phyloP scores from a whole-genome alignment of 2,888 invertebrate genomes.

The Hololepta plana region DNA sequence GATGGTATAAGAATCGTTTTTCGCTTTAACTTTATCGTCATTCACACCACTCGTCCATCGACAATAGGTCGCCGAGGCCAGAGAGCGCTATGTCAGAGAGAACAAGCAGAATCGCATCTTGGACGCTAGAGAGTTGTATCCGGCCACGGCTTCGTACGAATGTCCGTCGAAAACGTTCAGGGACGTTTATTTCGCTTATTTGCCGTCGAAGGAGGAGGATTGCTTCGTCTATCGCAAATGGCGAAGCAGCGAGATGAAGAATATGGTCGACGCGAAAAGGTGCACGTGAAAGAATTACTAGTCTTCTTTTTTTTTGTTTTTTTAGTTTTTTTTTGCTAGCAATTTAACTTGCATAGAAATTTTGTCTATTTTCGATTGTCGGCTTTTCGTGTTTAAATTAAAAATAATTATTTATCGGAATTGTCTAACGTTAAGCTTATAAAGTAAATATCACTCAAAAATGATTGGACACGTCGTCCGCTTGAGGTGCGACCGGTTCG shows the following conservation, averaged over 20 bases:
- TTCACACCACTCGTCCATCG: no score
- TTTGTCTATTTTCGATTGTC: no score
- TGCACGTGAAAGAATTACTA: constrained; percentile 1
- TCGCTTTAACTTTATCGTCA: no score
- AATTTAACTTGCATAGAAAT: no score
- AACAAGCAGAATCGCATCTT: constrained; percentile 16
- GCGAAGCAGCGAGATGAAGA: constrained; percentile 11
- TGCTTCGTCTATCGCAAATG: constrained; percentile 12
- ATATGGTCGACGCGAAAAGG: background rate
- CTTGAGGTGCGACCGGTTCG: no score
- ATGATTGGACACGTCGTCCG: no score
- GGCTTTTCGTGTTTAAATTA: no score
- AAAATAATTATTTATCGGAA: no score
- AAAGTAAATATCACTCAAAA: no score
- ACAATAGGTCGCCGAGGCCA: constrained; percentile 10
- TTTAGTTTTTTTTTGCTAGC: no score
- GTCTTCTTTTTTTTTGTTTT: no score
- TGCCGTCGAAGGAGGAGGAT: constrained; percentile 20
- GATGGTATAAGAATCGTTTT: background rate
- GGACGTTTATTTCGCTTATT: constrained; percentile 21
- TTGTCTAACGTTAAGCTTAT: no score
- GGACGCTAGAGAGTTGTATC: constrained; percentile 21
- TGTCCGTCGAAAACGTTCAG: constrained; percentile 19
- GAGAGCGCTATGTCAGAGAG: constrained; percentile 14
- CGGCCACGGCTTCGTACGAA: constrained; percentile 19